A percentile compares a stretch with the other conserved stretches of the same genome.
Evolutionary conservation across 1,140 invertebrate species (phyloP).

Genomic region (Pemphigus obesinymphae): DNA sequence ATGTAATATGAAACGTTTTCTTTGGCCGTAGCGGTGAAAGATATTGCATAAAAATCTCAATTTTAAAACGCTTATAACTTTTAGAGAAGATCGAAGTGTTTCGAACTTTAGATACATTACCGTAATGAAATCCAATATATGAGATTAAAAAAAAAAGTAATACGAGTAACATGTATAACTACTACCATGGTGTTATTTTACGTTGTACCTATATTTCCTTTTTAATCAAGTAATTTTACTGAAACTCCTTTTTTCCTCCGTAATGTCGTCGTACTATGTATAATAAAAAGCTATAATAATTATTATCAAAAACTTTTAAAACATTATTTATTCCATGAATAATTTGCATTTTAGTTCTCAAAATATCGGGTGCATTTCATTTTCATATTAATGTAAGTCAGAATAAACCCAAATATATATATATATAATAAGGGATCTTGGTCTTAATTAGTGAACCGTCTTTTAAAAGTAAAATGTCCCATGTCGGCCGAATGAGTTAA

Average conservation of each 20-base stretch:
- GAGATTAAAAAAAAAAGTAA: conserved; percentile 17
- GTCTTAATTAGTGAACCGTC: background rate
- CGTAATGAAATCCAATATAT: conserved; percentile 28
- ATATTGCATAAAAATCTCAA: background rate
- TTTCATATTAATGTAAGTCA: background rate
- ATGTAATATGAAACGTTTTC: background rate
- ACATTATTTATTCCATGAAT: background rate
- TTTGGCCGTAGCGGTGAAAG: background rate
- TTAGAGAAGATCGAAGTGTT: background rate
- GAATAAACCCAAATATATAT: background rate
- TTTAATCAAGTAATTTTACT: conserved; percentile 18
- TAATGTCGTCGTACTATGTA: too few species aligned
- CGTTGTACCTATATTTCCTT: background rate
- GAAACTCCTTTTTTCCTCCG: background rate
- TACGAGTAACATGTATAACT: background rate
- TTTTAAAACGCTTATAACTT: background rate
- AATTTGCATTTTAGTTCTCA: background rate
- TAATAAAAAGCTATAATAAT: conserved; percentile 3
- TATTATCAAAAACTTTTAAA: conserved; percentile 1
- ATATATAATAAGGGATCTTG: background rate
- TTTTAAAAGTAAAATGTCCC: conserved; percentile 1
- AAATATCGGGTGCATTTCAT: background rate
- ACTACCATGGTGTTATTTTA: conserved; percentile 2
- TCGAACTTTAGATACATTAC: conserved; percentile 10
- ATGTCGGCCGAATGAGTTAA: background rate